phyloP scores from a whole-genome alignment of 2,888 invertebrate genomes.

The Rhingia rostrata region DNA sequence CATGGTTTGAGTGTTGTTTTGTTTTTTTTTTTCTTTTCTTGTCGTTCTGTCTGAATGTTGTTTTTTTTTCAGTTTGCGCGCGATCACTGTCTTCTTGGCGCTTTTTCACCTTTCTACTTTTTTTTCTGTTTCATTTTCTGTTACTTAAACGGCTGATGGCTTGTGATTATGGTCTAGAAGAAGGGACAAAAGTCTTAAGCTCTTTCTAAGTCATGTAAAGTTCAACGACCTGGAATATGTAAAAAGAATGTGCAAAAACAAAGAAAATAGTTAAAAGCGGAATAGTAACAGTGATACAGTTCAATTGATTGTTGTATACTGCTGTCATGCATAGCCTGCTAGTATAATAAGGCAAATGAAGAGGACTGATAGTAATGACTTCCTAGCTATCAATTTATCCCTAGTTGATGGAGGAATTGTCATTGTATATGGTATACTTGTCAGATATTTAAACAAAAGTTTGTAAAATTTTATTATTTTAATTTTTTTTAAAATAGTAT shows the following conservation, averaged over 20 bases:
- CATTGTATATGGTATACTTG: no score
- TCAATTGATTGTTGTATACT: constrained; percentile 3
- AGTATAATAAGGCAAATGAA: no score
- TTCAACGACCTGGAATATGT: constrained; percentile 39
- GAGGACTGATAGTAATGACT: no score
- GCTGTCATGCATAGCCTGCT: no score
- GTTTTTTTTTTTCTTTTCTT: constrained; percentile 21
- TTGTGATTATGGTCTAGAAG: constrained; percentile 35
- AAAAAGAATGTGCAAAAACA: constrained; percentile 34
- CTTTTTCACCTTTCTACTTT: constrained; percentile 51
- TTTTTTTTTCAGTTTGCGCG: constrained; percentile 23
- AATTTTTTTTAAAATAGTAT: no score
- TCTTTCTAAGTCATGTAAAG: constrained; percentile 24
- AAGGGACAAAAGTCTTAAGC: constrained; percentile 14
- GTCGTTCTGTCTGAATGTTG: constrained; percentile 22
- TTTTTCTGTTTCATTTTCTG: constrained; percentile 42
- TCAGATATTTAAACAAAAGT: no score
- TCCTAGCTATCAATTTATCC: no score
- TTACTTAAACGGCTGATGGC: constrained; percentile 27
- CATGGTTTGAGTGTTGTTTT: constrained; percentile 1
- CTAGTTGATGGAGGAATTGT: no score
- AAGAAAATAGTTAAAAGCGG: constrained; percentile 17
- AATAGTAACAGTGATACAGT: constrained; percentile 30
- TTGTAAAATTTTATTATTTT: no score
- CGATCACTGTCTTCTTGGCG: constrained; percentile 18